Evolutionary conservation across 2,888 invertebrate species (phyloP).

Genomic region (Agriopis aurantiaria): DNA sequence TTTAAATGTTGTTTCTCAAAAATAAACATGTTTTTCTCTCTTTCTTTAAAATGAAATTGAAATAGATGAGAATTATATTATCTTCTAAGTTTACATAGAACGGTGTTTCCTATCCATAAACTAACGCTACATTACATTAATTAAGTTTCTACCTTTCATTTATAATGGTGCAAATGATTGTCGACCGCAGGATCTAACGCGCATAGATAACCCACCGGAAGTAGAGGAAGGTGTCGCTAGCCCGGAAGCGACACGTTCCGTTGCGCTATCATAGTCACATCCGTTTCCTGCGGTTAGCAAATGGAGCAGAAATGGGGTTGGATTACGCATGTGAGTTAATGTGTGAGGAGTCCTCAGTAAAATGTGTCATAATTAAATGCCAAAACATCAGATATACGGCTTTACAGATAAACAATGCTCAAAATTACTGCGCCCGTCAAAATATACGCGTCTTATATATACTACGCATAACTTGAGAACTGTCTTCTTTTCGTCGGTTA

Average conservation of each 20-base stretch:
- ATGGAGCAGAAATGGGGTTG: conserved; percentile 28
- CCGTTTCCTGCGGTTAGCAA: conserved; percentile 44
- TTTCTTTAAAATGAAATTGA: not conserved
- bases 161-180: not conserved
- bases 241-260: conserved; percentile 57
- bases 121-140: not conserved
- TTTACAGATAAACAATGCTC: too few relatives aligned
- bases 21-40: too few relatives aligned
- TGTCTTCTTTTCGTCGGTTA: too few relatives aligned
- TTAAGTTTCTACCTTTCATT: conserved; percentile 1
- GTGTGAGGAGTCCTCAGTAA: not conserved
- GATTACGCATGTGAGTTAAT: conserved; percentile 31
- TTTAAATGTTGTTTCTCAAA: too few relatives aligned
- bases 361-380: not conserved
- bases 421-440: too few relatives aligned
- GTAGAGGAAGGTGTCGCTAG: conserved; percentile 61
- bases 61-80: not conserved
- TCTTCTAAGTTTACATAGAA: not conserved
- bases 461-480: too few relatives aligned
- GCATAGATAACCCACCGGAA: conserved; percentile 59
- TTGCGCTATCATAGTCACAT: conserved; percentile 58
- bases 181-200: conserved; percentile 42
- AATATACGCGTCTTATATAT: too few relatives aligned
- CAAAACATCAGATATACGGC: too few relatives aligned
- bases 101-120: not conserved